A percentile compares a stretch with the other conserved stretches of the same genome.
Evolutionary conservation across 2,113 vertebrate genomes (phyloP).

Genomic region (Pontoporia blainvillei): DNA sequence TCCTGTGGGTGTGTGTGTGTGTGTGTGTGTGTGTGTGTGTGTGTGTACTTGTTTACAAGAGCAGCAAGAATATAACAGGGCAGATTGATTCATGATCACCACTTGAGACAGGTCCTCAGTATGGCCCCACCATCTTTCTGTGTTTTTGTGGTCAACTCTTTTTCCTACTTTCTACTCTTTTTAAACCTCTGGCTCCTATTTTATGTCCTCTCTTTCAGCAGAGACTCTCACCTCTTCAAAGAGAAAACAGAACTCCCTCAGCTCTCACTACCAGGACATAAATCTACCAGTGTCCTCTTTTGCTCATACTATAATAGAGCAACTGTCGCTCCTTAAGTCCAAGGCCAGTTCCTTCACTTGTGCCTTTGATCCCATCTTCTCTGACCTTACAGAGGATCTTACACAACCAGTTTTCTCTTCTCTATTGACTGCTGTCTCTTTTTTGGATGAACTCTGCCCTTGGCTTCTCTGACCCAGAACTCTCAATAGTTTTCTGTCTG

Average conservation of each 20-base stretch:
- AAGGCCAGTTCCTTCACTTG: background rate
- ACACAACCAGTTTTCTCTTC: background rate
- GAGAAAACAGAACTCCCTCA: conserved; percentile 14
- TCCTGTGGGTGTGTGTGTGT: background rate
- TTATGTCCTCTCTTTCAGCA: background rate
- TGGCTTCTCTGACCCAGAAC: conserved; percentile 19
- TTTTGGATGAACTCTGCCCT: background rate
- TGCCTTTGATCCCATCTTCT: background rate
- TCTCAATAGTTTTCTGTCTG: background rate
- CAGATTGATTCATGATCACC: background rate
- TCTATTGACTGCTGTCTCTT: background rate
- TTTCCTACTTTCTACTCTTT: background rate
- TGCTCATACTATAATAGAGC: background rate
- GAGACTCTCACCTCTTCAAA: background rate
- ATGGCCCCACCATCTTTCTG: background rate
- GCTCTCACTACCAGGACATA: background rate
- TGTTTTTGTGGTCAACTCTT: background rate
- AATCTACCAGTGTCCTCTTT: background rate
- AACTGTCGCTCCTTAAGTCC: background rate
- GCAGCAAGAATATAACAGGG: background rate
- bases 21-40: background rate
- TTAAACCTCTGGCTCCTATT: background rate
- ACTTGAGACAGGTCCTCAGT: background rate
- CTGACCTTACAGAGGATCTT: conserved; percentile 18
- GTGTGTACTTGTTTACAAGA: background rate